Percentiles rank a stretch among this genome's conserved stretches.
Evolutionary conservation across 2,888 invertebrate genomes (phyloP).

Genomic region (Nemurella pictetii): DNA sequence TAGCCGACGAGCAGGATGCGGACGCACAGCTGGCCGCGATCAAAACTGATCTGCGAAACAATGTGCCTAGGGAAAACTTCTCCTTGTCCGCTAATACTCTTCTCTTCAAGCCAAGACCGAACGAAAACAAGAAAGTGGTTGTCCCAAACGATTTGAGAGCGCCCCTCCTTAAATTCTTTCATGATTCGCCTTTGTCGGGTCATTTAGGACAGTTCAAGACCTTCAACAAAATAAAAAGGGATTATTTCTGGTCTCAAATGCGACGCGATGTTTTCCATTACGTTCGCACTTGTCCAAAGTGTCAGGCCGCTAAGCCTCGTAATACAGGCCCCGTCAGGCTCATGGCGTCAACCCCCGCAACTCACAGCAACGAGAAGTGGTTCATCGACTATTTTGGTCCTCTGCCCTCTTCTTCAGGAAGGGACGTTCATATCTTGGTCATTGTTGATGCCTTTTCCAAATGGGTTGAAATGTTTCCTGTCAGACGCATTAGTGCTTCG

Average conservation of each 20-base stretch:
- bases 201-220: neutral
- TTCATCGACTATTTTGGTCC: too few relatives aligned
- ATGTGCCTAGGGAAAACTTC: neutral
- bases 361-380: too few relatives aligned
- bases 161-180: neutral
- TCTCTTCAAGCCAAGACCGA: neutral
- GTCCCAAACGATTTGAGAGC: neutral
- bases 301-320: too few relatives aligned
- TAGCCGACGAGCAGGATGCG: neutral
- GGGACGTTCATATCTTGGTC: too few relatives aligned
- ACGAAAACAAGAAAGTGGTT: neutral
- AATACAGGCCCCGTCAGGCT: too few relatives aligned
- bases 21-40: neutral
- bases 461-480: too few relatives aligned
- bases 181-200: neutral
- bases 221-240: neutral
- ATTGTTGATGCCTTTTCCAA: too few relatives aligned
- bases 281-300: too few relatives aligned
- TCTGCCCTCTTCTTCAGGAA: too few relatives aligned
- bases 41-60: neutral
- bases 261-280: too few relatives aligned
- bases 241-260: constrained; percentile 3
- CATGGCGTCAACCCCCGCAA: too few relatives aligned
- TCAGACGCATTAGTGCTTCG: too few relatives aligned
- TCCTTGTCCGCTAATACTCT: neutral